phyloP scores from a whole-genome alignment of 2,797 vertebrate genomes.

The Darevskia mixta region DNA sequence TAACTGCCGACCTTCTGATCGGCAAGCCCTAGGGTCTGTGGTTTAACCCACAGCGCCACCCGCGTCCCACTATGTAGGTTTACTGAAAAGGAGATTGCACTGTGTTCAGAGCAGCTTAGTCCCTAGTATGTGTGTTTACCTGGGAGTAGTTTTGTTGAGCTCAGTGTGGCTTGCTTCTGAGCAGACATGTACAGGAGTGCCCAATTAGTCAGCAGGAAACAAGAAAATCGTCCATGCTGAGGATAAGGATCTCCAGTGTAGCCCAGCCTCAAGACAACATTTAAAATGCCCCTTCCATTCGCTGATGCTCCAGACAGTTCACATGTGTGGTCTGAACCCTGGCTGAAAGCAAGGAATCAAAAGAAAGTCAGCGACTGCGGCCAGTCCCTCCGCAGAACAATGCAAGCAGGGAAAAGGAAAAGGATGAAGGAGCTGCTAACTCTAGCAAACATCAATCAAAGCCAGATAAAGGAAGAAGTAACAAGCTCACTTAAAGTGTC shows the following conservation, averaged over 20 bases:
- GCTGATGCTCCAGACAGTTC: background rate
- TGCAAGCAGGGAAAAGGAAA: accelerated
- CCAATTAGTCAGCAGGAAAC: background rate
- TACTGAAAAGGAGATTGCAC: background rate
- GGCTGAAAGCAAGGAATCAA: constrained; percentile 7
- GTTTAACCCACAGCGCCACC: no score
- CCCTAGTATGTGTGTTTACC: background rate
- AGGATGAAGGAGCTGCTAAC: background rate
- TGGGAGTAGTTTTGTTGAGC: background rate
- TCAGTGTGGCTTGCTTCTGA: background rate
- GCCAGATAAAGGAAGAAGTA: background rate
- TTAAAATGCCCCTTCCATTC: background rate
- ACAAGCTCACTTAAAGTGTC: background rate
- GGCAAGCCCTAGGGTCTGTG: no score
- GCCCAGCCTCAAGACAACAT: background rate
- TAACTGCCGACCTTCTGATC: no score
- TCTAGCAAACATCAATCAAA: constrained; percentile 34
- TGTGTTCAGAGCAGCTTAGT: background rate
- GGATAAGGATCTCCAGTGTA: background rate
- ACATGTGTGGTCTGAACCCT: constrained; percentile 45
- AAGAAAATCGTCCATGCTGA: background rate
- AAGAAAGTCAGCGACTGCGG: constrained; percentile 1
- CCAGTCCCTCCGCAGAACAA: background rate
- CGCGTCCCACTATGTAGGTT: background rate
- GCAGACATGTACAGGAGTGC: background rate